phyloP scores from a whole-genome alignment of 2,888 invertebrate genomes.

The Halictus ligatus region DNA sequence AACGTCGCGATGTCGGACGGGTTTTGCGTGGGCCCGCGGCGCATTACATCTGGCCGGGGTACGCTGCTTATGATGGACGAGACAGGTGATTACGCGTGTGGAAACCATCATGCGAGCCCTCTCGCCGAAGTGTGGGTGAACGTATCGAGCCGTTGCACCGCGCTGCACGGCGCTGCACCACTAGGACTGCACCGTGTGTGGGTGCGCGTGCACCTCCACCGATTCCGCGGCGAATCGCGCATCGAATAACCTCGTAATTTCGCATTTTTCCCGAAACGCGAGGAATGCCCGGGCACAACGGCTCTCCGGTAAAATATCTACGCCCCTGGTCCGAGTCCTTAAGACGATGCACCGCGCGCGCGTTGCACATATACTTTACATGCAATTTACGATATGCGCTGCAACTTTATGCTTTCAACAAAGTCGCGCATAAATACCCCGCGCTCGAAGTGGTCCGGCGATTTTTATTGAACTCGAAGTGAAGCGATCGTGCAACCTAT shows the following conservation, averaged over 20 bases:
- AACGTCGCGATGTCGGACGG: conserved; percentile 82
- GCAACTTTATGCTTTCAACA: conserved; percentile 7
- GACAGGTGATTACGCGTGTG: conserved; percentile 84
- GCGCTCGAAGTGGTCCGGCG: not conserved
- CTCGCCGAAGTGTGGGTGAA: conserved; percentile 36
- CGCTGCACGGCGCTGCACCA: not conserved
- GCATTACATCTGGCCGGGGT: conserved; percentile 80
- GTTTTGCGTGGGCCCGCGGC: conserved; percentile 81
- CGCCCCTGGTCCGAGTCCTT: not conserved
- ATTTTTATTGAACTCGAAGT: not conserved
- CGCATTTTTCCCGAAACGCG: conserved; percentile 39
- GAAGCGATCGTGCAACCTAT: not conserved
- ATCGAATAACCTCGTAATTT: conserved; percentile 58
- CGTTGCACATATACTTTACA: not conserved
- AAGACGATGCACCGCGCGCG: not conserved
- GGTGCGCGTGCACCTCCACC: conserved; percentile 18
- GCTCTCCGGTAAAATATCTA: conserved; percentile 18
- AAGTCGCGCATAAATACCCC: not conserved
- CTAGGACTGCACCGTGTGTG: conserved; percentile 14
- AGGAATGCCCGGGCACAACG: conserved; percentile 22
- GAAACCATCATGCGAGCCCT: conserved; percentile 78
- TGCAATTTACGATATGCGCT: not conserved
- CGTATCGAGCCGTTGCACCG: not conserved
- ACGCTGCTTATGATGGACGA: conserved; percentile 82
- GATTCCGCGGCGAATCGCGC: conserved; percentile 24